Conservation (phyloP, 2,888 invertebrate genomes). For the Ditula angustiorana region DNA sequence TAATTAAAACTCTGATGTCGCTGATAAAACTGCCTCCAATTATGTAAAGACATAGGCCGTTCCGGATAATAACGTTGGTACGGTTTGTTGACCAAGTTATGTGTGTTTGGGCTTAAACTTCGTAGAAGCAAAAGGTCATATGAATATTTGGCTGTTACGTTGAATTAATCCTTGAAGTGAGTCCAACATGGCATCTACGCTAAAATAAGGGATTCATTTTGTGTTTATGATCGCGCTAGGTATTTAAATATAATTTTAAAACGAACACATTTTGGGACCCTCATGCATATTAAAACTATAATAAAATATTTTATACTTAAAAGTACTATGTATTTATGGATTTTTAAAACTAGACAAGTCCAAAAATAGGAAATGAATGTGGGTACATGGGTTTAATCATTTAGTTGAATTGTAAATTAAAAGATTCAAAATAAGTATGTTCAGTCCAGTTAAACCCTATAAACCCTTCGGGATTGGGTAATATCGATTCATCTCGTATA, state of each 20-base stretch:
- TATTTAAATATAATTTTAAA: background rate
- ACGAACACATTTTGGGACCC: background rate
- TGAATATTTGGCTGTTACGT: background rate
- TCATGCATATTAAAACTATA: background rate
- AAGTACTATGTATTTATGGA: background rate
- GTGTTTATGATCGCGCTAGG: background rate
- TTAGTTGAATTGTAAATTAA: no score
- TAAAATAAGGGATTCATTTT: background rate
- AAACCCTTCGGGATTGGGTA: no score
- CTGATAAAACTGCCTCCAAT: conserved; percentile 33
- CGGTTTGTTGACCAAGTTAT: conserved; percentile 34
- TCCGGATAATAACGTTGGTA: conserved; percentile 33
- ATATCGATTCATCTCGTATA: no score
- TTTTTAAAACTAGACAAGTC: background rate
- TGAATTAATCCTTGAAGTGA: background rate
- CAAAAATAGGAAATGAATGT: background rate
- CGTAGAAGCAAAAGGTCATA: background rate
- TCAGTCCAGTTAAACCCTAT: no score
- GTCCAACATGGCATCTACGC: no score
- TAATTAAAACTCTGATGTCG: conserved; percentile 38
- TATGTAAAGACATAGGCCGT: conserved; percentile 35
- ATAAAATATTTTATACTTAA: background rate
- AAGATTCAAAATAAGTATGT: no score
- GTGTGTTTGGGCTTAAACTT: conserved; percentile 12
- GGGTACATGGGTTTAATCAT: background rate